Base-by-base conservation (phyloP, 2,113 vertebrate genomes). In the Cettia cetti region DNA sequence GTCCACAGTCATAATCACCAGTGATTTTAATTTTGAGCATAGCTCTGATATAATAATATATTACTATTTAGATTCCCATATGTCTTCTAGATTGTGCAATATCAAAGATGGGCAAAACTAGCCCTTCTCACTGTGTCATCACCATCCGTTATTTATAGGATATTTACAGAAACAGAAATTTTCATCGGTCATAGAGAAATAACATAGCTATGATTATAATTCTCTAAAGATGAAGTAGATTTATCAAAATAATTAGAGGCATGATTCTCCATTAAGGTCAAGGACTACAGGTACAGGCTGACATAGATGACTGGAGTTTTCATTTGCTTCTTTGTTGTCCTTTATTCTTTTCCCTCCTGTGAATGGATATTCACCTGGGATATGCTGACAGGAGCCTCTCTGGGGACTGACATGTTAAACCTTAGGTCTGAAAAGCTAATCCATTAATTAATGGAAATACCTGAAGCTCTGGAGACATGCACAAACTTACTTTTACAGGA, bases 171-270 rank as follows among this genome's bases (percentile, higher is more conserved):
- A 97, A 97, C 96, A 89, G 75, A 98, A 94, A 77, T 92, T 93
- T 71, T 97, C 91, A 27, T 47, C 64, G 94, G 61, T 96, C 95
- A 86, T 64, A 47, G 53, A 89, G 56, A 91, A 79, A 97, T 94
- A 97, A 97, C 69, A 35, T 96, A 97, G 69, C 93, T 93, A 93
- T 93, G 94, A 91, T 94, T 96, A 97, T 97, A 97, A 97, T 94
- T 96, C 84, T 86, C 69, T 81, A 96, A 96, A 96, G 69, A 79
- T 95, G 97, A 96, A 95, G 65, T 94, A 95, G 90, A 97, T 97
- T 96, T 96, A 97, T 97, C 92, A 97, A 94, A 97, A 96, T 96
- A 97, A 97, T 96, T 96, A 84, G 94, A 97, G 66, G 66, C 59
- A 94, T 95, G 91, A 94, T 94, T 95, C 77, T 96, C 81, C 69